Percentiles rank a stretch among this genome's conserved stretches.
Evolutionary conservation across 2,888 invertebrate species (phyloP).

Genomic region (Abrostola tripartita): DNA sequence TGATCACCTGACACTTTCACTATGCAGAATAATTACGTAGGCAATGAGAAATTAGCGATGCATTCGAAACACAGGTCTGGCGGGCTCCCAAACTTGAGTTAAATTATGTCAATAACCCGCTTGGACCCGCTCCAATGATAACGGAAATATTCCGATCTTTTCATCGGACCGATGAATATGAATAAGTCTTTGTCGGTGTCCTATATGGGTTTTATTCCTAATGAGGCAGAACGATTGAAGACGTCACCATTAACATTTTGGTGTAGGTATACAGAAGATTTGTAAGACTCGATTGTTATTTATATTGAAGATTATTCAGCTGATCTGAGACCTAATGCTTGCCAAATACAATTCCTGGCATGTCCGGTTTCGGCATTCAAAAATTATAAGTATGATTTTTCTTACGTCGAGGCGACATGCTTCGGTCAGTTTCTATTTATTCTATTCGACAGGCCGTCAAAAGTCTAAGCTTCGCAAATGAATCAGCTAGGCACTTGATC

Average conservation of each 20-base stretch:
- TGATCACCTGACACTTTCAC: conserved; percentile 42
- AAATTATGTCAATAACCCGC: conserved; percentile 62
- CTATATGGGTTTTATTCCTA: conserved; percentile 31
- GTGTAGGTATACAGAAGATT: background rate
- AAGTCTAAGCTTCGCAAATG: background rate
- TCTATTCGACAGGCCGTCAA: background rate
- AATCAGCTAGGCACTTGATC: background rate
- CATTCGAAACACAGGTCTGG: conserved; percentile 51
- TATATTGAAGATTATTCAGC: background rate
- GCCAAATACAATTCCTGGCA: background rate
- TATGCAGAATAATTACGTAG: conserved; percentile 24
- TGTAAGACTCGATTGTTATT: background rate
- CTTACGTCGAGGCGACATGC: background rate
- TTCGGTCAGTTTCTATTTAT: conserved; percentile 3
- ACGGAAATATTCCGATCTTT: conserved; percentile 41
- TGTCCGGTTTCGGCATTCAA: background rate
- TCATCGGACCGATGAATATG: conserved; percentile 17
- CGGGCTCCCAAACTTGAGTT: conserved; percentile 44
- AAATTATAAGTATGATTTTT: background rate
- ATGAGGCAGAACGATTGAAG: conserved; percentile 29
- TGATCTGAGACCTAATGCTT: background rate
- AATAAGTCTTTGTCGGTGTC: background rate
- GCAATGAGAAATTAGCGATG: conserved; percentile 47
- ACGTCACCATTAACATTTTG: conserved; percentile 11
- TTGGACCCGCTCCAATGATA: conserved; percentile 53